phyloP scores from a whole-genome alignment of 1,140 invertebrate species.

The Andrena cerasifolii region DNA sequence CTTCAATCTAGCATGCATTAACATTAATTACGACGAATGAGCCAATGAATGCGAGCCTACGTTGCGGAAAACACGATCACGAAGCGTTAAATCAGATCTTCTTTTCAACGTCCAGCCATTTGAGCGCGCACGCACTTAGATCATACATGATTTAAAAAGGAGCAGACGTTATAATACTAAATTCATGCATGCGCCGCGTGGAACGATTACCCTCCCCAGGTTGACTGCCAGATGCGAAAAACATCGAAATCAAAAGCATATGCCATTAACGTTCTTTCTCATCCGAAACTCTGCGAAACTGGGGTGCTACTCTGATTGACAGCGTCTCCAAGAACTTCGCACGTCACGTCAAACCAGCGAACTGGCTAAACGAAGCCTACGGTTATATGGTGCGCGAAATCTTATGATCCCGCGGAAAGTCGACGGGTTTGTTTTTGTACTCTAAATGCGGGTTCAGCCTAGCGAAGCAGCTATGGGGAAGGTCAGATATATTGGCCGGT shows the following conservation, averaged over 20 bases:
- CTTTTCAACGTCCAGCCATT: neutral
- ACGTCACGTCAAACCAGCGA: too few species aligned
- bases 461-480: too few species aligned
- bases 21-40: conserved; percentile 36
- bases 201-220: neutral
- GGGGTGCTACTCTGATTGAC: too few species aligned
- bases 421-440: conserved; percentile 21
- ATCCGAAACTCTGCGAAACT: too few species aligned
- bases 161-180: neutral
- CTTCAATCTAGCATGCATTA: conserved; percentile 17
- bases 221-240: conserved; percentile 1
- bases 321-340: too few species aligned
- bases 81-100: conserved; percentile 8
- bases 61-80: conserved; percentile 6
- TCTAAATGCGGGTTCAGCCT: too few species aligned
- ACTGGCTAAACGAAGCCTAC: neutral
- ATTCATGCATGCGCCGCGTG: neutral
- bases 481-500: too few species aligned
- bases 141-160: neutral
- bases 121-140: neutral
- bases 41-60: neutral
- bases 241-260: too few species aligned
- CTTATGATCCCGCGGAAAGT: conserved; percentile 25
- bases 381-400: conserved; percentile 12
- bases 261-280: too few species aligned